Evolutionary conservation across 1,140 invertebrate genomes (phyloP), one percentile per base, ranked within the genome.

Genomic region (Diachasma alloeum): DNA sequence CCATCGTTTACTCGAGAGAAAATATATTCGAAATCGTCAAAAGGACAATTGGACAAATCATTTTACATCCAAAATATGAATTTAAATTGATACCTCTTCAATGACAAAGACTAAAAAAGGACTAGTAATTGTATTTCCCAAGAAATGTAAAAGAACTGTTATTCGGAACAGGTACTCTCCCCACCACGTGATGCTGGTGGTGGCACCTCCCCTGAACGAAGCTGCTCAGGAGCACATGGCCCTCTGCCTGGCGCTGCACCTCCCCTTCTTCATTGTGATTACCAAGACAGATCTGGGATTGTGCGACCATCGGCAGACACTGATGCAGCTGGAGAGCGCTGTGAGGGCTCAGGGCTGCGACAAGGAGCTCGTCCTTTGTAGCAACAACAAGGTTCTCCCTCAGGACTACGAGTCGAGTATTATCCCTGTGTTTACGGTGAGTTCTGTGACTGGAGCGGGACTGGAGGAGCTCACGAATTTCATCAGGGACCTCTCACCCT

Each of bases 131-230:
- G n/a, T n/a, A n/a, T n/a, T n/a, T n/a, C n/a, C n/a, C n/a, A n/a
- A n/a, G n/a, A n/a, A n/a, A n/a, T n/a, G n/a, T n/a, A 31, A 31
- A 31, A 31, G 31, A 31, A 31, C 6, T 31, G 6, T 31, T 6
- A 31, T 31, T 31, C 2, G 31, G 2, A 31, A 31, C 31, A 31
- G 31, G 31, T 98, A 99, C 90, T 95, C 93, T 15, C 98, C 98
- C 0, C 97, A 99, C 90, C 96, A 97, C 87, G 97, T 96, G 44
- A 96, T 99, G 93, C 90, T 99, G 10, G 95, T 99, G 39, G 94
- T 99, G 81, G 89, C 91, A 3, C 90, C 89, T 4, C 86, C 88
- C 56, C 77, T 88, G 39, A 89, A 88, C 59, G 87, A 89, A 83
- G 85, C 86, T 37, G 87, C 87, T 1, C 92, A 94, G 80, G 97